These are phyloP conservation scores for Drosophila melanosoma DNA, from an alignment of 2,888 invertebrate species.

Conservation along the genomic window DNA sequence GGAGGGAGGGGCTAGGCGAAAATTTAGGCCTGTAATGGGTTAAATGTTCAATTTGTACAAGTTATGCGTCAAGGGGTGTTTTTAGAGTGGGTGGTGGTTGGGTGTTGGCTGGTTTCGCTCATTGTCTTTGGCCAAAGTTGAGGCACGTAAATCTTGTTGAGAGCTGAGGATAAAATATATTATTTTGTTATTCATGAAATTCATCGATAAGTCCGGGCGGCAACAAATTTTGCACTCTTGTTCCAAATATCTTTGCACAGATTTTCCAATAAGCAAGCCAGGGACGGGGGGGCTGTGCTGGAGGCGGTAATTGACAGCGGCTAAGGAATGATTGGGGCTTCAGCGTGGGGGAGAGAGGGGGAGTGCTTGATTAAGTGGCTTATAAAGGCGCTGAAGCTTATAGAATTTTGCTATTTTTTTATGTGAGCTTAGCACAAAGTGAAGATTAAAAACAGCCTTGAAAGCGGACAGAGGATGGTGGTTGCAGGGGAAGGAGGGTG, in stretches of 20 bases:
- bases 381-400: constrained; percentile 48
- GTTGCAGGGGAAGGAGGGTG: neutral
- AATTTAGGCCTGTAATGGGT: constrained; percentile 59
- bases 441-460: constrained; percentile 47
- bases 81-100: neutral
- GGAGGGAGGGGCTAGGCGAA: neutral
- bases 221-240: constrained; percentile 64
- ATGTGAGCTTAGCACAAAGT: constrained; percentile 44
- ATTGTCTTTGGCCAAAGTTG: constrained; percentile 56
- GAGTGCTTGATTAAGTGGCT: constrained; percentile 61
- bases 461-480: neutral
- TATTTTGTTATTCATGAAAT: constrained; percentile 76
- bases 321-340: constrained; percentile 29
- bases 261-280: constrained; percentile 40
- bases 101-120: constrained; percentile 9
- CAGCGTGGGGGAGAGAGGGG: constrained; percentile 4
- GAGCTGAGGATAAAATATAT: constrained; percentile 35
- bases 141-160: constrained; percentile 51
- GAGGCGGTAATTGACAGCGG: constrained; percentile 58
- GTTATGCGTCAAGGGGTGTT: constrained; percentile 12
- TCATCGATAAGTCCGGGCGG: constrained; percentile 75
- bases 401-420: constrained; percentile 18
- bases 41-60: constrained; percentile 78
- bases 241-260: constrained; percentile 52
- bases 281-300: constrained; percentile 1